Base-by-base conservation (phyloP, 2,888 invertebrate genomes). In the Proisotoma minuta region DNA sequence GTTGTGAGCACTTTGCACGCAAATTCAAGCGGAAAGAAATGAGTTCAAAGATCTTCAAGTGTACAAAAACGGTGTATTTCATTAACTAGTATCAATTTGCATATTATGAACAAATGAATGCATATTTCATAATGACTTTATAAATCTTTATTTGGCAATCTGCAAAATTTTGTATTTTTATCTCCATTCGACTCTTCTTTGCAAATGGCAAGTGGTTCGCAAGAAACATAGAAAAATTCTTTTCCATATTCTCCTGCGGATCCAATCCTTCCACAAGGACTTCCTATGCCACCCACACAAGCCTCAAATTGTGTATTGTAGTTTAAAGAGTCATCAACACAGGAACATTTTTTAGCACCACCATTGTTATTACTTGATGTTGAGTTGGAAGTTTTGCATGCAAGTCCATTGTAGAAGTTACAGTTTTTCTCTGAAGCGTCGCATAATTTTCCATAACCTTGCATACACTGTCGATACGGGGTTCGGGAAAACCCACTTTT, bases 201-300 rank as follows among this genome's bases (percentile, higher is more conserved):
- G 26, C 68, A 68, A 15, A 51, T 29, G 8, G 63, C 62, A 27
- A 56, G 58, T 47, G 63, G 63, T 34, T 63, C 66, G 43, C 66
- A 66, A 22, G 48, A 27, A 12, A 69, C 60, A 27, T 64, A 60
- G 43, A 65, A 69, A 22, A 62, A 48, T 20, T 66, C 66, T 56
- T 66, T 66, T 2, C 66, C 68, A 48, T 69, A 69, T 34, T 69
- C 66, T 12, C 66, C 64, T 51, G 59, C 63, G 24, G 60, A 60
- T 2, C 66, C 65, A 57, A 69, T 65, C 60, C 63, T 69, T 56
- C 69, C 69, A 66, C 69, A 69, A 24, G 66, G 69, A 20, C 39
- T 51, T 20, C 54, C 58, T 20, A 27, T n/a, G 20, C 26, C 40
- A 56, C 59, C 60, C 24, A 66, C 57, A 59, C 69, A 69, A 26